A percentile compares a stretch with the other conserved stretches of the same genome.
phyloP scores from a whole-genome alignment of 2,797 vertebrate species.

The Catostomus latipinnis region DNA sequence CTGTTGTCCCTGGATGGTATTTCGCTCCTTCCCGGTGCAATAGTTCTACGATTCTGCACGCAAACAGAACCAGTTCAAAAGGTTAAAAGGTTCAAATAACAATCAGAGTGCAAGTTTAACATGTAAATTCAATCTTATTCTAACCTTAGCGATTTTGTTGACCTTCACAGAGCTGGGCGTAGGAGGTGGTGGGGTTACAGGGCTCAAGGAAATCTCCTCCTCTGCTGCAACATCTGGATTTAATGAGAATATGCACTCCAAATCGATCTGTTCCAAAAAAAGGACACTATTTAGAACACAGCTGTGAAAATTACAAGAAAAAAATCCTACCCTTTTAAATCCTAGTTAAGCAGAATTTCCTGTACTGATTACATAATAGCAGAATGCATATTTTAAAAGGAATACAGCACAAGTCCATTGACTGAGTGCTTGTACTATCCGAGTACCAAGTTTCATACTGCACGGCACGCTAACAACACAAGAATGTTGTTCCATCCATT shows the following conservation, averaged over 20 bases:
- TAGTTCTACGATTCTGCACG: conserved; percentile 88
- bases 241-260: conserved; percentile 97
- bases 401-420: background rate
- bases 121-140: conserved; percentile 57
- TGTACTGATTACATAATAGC: background rate
- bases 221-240: conserved; percentile 93
- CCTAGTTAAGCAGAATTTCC: background rate
- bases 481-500: conserved; percentile 61
- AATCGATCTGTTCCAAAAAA: conserved; percentile 84
- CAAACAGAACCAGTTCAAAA: conserved; percentile 28
- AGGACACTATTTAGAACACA: background rate
- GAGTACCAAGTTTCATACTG: background rate
- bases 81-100: background rate
- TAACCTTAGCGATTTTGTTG: conserved; percentile 94
- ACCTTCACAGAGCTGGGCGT: conserved; percentile 83
- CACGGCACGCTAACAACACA: conserved; percentile 26
- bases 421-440: background rate
- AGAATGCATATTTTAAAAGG: conserved; percentile 7
- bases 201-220: conserved; percentile 89
- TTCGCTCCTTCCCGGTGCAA: conserved; percentile 87
- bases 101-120: background rate
- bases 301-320: background rate
- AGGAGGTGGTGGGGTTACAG: conserved; percentile 88
- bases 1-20: conserved; percentile 90
- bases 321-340: background rate